Conservation (phyloP, 1,140 invertebrate genomes). For the Zaprionus gabonicus region DNA sequence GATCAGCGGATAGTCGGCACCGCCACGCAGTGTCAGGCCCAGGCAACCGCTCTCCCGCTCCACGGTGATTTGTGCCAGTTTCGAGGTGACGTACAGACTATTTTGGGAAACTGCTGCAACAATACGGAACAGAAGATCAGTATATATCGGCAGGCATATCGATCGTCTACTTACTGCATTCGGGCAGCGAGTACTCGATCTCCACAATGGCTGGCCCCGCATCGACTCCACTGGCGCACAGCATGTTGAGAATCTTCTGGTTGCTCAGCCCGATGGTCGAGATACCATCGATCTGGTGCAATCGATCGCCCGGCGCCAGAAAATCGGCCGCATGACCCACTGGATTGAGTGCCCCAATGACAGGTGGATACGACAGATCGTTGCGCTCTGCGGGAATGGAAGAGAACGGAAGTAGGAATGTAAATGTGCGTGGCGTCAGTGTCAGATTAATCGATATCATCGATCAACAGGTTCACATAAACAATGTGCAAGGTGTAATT, state of each 20-base stretch:
- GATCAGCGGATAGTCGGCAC: slow-evolving; percentile 91
- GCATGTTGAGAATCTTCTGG: slow-evolving; percentile 90
- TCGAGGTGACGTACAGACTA: slow-evolving; percentile 89
- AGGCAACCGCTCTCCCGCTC: slow-evolving; percentile 93
- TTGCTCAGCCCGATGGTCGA: slow-evolving; percentile 90
- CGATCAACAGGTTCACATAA: slow-evolving; percentile 22
- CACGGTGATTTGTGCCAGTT: slow-evolving; percentile 90
- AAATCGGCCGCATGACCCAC: slow-evolving; percentile 84
- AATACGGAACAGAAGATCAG: neutral
- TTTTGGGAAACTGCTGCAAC: slow-evolving; percentile 86
- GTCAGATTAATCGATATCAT: slow-evolving; percentile 11
- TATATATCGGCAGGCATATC: neutral
- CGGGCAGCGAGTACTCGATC: slow-evolving; percentile 92
- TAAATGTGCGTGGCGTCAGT: slow-evolving; percentile 9
- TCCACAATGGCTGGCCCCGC: slow-evolving; percentile 90
- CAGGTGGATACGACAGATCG: slow-evolving; percentile 83
- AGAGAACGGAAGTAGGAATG: neutral
- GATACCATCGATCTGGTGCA: slow-evolving; percentile 93
- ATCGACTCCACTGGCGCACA: slow-evolving; percentile 86
- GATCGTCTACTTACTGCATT: slow-evolving; percentile 88
- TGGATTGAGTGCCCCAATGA: slow-evolving; percentile 79
- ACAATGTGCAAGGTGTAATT: neutral
- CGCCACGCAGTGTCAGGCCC: slow-evolving; percentile 94
- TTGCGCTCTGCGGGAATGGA: slow-evolving; percentile 64
- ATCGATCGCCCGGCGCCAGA: slow-evolving; percentile 90